A percentile compares a stretch with the other conserved stretches of the same genome.
Conservation (phyloP, 2,113 vertebrate species). For the Origma solitaria region DNA sequence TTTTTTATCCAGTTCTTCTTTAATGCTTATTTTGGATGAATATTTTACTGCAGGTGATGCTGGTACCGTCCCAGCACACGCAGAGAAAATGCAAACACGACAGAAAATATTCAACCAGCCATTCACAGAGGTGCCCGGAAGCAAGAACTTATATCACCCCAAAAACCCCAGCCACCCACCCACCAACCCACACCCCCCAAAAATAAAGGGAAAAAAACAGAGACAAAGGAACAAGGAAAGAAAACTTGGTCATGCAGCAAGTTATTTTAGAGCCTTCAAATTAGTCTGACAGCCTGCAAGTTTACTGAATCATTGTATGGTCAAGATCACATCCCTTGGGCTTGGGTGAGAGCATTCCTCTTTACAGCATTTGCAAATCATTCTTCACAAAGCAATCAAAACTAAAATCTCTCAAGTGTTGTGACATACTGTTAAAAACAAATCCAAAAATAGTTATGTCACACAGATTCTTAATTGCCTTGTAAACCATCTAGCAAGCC, state of each 20-base stretch:
- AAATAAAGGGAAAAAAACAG: not conserved
- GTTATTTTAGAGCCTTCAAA: not conserved
- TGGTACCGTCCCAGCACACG: not conserved
- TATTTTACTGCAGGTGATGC: not conserved
- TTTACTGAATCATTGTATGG: not conserved
- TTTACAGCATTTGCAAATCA: not conserved
- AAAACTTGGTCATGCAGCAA: not conserved
- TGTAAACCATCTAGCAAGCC: not conserved
- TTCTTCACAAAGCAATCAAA: not conserved
- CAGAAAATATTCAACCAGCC: not conserved
- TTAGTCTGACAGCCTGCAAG: not conserved
- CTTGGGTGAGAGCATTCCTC: not conserved
- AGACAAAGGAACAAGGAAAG: not conserved
- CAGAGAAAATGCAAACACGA: not conserved
- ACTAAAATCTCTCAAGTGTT: not conserved
- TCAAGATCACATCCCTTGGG: not conserved
- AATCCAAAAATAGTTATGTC: not conserved
- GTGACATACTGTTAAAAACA: not conserved
- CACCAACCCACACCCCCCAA: not conserved
- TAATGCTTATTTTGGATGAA: not conserved
- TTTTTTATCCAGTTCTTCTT: not conserved
- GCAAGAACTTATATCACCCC: not conserved
- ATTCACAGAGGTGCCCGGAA: not conserved
- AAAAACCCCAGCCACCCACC: not conserved
- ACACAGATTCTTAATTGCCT: not conserved